Evolutionary conservation across 2,888 invertebrate species (phyloP).

Genomic region (Acrocyrtus sp.): DNA sequence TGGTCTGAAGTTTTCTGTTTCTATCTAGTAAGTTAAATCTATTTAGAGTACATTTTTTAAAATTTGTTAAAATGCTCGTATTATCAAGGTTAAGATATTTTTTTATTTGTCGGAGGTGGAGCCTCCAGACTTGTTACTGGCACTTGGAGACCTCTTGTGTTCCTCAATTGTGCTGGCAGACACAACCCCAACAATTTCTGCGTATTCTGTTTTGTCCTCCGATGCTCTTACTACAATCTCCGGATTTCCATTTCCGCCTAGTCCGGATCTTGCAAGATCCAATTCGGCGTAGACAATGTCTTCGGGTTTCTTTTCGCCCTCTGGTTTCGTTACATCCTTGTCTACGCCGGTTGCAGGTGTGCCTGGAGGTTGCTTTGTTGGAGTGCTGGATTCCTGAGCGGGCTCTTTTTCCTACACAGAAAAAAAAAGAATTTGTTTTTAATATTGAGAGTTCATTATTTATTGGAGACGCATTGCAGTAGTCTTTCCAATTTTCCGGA

Average conservation of each 20-base stretch:
- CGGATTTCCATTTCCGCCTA: constrained; percentile 35
- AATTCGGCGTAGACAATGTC: constrained; percentile 62
- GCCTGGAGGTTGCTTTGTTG: constrained; percentile 6
- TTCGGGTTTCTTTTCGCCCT: constrained; percentile 59
- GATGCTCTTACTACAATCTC: constrained; percentile 46
- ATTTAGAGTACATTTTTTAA: not conserved
- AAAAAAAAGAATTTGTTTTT: not conserved
- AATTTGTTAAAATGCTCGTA: too few relatives aligned
- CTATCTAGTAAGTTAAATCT: not conserved
- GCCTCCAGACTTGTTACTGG: constrained; percentile 38
- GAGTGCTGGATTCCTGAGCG: constrained; percentile 52
- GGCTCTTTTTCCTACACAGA: constrained; percentile 53
- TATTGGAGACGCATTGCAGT: too few relatives aligned
- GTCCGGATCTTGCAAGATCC: constrained; percentile 54
- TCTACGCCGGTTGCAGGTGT: constrained; percentile 19
- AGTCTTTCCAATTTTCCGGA: too few relatives aligned
- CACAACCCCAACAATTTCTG: constrained; percentile 59
- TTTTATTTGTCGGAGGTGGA: constrained; percentile 28
- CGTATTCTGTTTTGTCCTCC: constrained; percentile 61
- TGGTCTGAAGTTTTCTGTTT: not conserved
- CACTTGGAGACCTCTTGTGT: constrained; percentile 31
- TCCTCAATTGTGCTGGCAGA: constrained; percentile 9
- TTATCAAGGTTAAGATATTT: not conserved
- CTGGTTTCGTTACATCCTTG: too few relatives aligned
- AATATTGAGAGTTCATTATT: too few relatives aligned